These are phyloP conservation scores for Myanophis thanlyinensis DNA, from an alignment of 2,113 vertebrate genomes.

Conservation along the genomic window DNA sequence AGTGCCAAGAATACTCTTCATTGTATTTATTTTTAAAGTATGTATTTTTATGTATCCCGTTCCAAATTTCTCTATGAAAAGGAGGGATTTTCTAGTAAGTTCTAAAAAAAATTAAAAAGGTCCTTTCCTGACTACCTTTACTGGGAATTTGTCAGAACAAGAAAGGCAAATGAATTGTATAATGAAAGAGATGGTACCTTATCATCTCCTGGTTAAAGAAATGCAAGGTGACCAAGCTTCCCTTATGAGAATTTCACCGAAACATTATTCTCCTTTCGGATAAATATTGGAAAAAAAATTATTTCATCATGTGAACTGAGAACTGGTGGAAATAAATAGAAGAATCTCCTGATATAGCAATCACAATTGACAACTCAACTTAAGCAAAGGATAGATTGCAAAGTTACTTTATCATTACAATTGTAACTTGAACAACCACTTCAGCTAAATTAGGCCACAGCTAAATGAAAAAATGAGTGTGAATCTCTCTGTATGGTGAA, in stretches of 20 bases:
- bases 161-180: background rate
- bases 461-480: background rate
- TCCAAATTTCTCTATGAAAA: background rate
- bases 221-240: background rate
- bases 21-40: background rate
- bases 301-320: background rate
- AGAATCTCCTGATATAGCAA: background rate
- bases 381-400: background rate
- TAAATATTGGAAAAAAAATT: background rate
- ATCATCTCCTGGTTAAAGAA: background rate
- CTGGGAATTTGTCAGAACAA: background rate
- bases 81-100: background rate
- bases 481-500: background rate
- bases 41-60: background rate
- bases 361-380: background rate
- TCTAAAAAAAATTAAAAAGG: background rate
- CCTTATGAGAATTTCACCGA: background rate
- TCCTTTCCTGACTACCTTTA: background rate
- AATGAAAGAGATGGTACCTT: background rate
- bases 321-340: background rate
- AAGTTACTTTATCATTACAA: background rate
- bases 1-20: background rate
- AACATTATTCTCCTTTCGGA: background rate
- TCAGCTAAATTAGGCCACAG: background rate
- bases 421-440: background rate